phyloP scores from a whole-genome alignment of 2,797 vertebrate species.

The Enteromius trimaculatus region DNA sequence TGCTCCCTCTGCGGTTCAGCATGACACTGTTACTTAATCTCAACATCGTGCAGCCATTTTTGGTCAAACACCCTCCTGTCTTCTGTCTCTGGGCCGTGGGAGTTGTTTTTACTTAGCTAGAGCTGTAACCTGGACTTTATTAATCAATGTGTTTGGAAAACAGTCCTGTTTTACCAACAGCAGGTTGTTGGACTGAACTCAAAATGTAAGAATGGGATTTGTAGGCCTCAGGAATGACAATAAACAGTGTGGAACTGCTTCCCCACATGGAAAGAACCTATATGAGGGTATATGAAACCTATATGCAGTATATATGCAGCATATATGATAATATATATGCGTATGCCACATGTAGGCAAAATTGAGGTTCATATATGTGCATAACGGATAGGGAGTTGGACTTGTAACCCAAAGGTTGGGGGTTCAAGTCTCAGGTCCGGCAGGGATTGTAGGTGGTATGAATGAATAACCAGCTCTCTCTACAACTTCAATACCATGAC shows the following conservation, averaged over 20 bases:
- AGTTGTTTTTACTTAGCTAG: slow-evolving; percentile 3
- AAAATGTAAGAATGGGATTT: not conserved
- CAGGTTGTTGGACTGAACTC: not conserved
- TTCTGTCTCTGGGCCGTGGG: slow-evolving; percentile 22
- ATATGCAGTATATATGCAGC: too few relatives aligned
- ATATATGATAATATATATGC: too few relatives aligned
- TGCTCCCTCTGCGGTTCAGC: slow-evolving; percentile 34
- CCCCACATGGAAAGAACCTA: too few relatives aligned
- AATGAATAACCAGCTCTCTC: too few relatives aligned
- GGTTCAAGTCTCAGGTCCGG: too few relatives aligned
- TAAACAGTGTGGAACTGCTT: not conserved
- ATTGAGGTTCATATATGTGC: too few relatives aligned
- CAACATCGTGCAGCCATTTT: slow-evolving; percentile 72
- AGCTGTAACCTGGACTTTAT: slow-evolving; percentile 39
- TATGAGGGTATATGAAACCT: too few relatives aligned
- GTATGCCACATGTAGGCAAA: too few relatives aligned
- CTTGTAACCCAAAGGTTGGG: too few relatives aligned
- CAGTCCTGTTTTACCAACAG: slow-evolving; percentile 7
- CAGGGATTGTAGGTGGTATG: too few relatives aligned
- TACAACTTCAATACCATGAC: too few relatives aligned
- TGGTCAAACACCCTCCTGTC: slow-evolving; percentile 72
- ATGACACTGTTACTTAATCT: slow-evolving; percentile 25
- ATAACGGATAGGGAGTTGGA: too few relatives aligned
- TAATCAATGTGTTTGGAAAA: slow-evolving; percentile 33
- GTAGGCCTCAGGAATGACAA: not conserved